A percentile compares a stretch with the other conserved stretches of the same genome.
Conservation (phyloP, 2,113 vertebrate species). For the Ceratotherium simum region DNA sequence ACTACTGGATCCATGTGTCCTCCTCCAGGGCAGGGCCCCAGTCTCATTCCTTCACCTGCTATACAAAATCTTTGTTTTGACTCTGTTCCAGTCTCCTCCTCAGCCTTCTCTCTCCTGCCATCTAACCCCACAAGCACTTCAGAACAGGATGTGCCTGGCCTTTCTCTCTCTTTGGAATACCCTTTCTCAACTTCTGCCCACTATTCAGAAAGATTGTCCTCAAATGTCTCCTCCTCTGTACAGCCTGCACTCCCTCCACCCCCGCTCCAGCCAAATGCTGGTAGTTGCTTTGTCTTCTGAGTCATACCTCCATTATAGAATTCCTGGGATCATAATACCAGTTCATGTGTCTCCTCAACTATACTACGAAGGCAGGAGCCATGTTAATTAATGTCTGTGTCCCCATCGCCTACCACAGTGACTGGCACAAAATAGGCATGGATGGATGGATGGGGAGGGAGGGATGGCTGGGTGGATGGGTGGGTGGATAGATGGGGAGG, state of each 20-base stretch:
- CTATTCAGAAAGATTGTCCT: constrained; percentile 56
- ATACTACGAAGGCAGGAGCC: background rate
- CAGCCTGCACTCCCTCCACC: background rate
- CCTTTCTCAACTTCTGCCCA: constrained; percentile 49
- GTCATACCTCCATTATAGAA: constrained; percentile 36
- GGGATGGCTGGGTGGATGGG: background rate
- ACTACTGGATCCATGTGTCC: background rate
- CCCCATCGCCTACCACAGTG: background rate
- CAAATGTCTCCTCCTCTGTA: constrained; percentile 32
- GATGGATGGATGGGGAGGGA: background rate
- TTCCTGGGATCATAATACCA: constrained; percentile 42
- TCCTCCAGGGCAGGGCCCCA: background rate
- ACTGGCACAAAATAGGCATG: background rate
- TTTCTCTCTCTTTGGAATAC: constrained; percentile 3
- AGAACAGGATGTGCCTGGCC: background rate
- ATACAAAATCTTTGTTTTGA: background rate
- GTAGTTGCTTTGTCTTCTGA: constrained; percentile 46
- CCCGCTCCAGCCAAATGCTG: background rate
- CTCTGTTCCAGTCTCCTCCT: background rate
- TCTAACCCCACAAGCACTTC: background rate
- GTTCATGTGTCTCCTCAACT: background rate
- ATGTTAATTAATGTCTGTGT: background rate
- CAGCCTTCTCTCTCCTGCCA: background rate
- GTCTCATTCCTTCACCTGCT: background rate
- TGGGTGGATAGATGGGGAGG: background rate